These are phyloP conservation scores for Chaetorhynchus papuensis DNA, from an alignment of 2,113 vertebrate species.

Conservation along the genomic window DNA sequence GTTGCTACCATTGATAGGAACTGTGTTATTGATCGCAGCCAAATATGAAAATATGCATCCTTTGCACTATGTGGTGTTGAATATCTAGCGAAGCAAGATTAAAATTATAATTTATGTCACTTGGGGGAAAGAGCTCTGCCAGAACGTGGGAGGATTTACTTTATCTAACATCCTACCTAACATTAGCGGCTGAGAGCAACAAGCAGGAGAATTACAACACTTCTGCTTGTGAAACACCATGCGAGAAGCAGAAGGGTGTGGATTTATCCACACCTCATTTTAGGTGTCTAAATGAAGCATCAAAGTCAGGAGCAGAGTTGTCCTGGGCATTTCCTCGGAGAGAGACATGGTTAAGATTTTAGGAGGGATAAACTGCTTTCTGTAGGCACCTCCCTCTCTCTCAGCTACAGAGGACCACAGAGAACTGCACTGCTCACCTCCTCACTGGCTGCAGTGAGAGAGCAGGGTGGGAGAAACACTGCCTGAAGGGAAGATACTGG, in stretches of 20 bases:
- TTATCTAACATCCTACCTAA: slow-evolving; percentile 2
- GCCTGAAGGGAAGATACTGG: background rate
- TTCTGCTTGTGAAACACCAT: background rate
- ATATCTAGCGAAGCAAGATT: background rate
- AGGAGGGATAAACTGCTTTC: background rate
- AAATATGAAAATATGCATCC: background rate
- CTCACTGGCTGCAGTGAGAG: background rate
- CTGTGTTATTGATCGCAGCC: background rate
- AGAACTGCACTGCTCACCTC: background rate
- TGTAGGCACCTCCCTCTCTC: background rate
- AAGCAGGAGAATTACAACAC: background rate
- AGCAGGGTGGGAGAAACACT: background rate
- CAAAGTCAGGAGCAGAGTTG: background rate
- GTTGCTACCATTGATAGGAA: background rate
- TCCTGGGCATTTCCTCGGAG: background rate
- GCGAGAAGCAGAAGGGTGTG: background rate
- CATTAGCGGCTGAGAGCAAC: background rate
- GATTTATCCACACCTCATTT: background rate
- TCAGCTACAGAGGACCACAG: background rate
- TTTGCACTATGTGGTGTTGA: background rate
- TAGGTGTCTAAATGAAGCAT: background rate
- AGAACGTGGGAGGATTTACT: background rate
- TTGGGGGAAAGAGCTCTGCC: background rate
- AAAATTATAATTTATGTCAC: background rate
- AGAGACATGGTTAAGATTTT: background rate